A percentile compares a stretch with the other conserved stretches of the same genome.
phyloP scores from a whole-genome alignment of 2,888 invertebrate species.

The Seira musarum region DNA sequence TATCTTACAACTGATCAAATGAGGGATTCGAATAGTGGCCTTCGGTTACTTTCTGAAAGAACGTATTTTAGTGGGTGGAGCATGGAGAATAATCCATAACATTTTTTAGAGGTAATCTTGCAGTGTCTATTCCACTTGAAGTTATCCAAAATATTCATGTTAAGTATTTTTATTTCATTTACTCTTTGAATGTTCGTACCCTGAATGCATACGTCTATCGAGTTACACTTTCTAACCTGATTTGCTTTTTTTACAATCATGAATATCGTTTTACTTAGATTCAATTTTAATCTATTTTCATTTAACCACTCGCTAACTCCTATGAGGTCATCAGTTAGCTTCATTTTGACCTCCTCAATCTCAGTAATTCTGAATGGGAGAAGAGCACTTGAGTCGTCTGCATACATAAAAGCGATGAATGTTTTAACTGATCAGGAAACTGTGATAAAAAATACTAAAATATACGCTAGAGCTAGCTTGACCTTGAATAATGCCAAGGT shows the following conservation, averaged over 20 bases:
- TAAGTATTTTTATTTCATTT: constrained; percentile 5
- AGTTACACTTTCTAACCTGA: not conserved
- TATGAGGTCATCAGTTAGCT: constrained; percentile 22
- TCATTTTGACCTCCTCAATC: constrained; percentile 7
- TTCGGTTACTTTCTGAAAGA: not conserved
- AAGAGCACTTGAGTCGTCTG: constrained; percentile 42
- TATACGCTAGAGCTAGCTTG: not conserved
- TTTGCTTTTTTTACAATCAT: constrained; percentile 31
- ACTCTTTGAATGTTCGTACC: not conserved
- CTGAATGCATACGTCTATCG: not conserved
- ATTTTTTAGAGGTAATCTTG: not conserved
- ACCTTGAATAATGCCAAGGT: constrained; percentile 24
- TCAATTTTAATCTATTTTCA: constrained; percentile 43
- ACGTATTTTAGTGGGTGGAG: not conserved
- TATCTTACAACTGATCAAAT: constrained; percentile 13
- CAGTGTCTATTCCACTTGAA: constrained; percentile 12
- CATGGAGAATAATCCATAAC: not conserved
- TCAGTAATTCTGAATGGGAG: constrained; percentile 10
- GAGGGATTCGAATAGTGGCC: constrained; percentile 20
- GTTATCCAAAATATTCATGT: constrained; percentile 1
- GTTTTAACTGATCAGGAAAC: constrained; percentile 35
- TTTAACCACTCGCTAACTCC: constrained; percentile 29
- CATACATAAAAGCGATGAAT: constrained; percentile 31
- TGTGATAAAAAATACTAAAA: constrained; percentile 38
- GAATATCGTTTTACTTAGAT: constrained; percentile 39